Evolutionary conservation across 30 jellyfish, hydroid and myxozoan species (phyloP).

Genomic region (Aurelia sp.): DNA sequence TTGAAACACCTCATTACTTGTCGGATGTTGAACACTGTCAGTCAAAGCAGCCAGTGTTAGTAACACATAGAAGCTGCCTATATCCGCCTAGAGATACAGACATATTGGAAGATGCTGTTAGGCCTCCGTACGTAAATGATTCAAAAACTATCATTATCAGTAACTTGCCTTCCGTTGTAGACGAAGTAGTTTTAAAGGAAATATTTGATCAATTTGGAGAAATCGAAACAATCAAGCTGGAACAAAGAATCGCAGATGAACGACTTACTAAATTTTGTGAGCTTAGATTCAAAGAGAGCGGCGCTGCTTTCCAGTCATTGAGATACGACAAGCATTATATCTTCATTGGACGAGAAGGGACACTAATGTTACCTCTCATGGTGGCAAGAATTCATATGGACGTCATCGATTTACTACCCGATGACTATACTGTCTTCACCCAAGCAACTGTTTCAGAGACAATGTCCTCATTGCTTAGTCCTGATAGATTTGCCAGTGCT

Average conservation of each 20-base stretch:
- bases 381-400: slow-evolving; percentile 3
- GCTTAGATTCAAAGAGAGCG: not conserved
- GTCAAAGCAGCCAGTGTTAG: not conserved
- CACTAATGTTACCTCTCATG: not conserved
- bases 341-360: slow-evolving; percentile 2
- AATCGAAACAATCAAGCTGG: not conserved
- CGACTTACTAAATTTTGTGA: slow-evolving; percentile 1
- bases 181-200: not conserved
- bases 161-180: not conserved
- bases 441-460: slow-evolving; percentile 5
- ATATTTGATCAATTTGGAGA: not conserved
- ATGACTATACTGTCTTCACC: not conserved
- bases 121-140: slow-evolving; percentile 6
- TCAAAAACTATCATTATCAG: slow-evolving; percentile 1
- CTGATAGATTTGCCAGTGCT: not conserved
- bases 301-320: not conserved
- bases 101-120: not conserved
- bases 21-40: not conserved
- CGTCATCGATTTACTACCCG: not conserved
- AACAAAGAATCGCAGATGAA: not conserved
- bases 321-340: slow-evolving; percentile 5
- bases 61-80: not conserved
- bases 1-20: slow-evolving; percentile 7
- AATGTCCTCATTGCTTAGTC: not conserved
- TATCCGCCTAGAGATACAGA: slow-evolving; percentile 9